Evolutionary conservation across 2,113 vertebrate genomes (phyloP).

Genomic region (Aythya baeri): DNA sequence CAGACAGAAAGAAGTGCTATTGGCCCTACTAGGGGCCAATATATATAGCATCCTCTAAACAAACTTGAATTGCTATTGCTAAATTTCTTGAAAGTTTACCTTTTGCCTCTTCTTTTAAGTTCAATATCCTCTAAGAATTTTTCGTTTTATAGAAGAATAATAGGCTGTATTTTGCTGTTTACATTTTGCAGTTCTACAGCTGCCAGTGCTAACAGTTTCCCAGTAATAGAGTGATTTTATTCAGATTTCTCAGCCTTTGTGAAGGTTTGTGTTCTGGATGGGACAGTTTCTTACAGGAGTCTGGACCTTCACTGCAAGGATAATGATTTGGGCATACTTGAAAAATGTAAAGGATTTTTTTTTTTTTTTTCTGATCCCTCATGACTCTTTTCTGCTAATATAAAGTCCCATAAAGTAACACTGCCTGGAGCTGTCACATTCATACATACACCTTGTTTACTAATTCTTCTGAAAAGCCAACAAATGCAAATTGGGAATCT

Average conservation of each 20-base stretch:
- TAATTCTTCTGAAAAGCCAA: not conserved
- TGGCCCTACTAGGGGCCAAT: not conserved
- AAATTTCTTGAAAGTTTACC: not conserved
- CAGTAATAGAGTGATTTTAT: not conserved
- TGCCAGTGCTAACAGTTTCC: not conserved
- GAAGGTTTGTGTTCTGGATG: not conserved
- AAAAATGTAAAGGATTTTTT: not conserved
- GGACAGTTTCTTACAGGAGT: not conserved
- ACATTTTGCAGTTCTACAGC: not conserved
- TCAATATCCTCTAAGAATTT: not conserved
- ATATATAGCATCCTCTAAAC: not conserved
- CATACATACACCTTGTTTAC: not conserved
- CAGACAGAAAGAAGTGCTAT: not conserved
- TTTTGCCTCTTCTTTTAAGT: not conserved
- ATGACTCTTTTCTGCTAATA: not conserved
- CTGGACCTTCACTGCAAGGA: not conserved
- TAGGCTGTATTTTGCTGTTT: not conserved
- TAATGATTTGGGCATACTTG: not conserved
- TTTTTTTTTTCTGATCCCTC: not conserved
- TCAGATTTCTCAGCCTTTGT: not conserved
- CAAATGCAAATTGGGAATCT: not conserved
- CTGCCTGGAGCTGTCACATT: not conserved
- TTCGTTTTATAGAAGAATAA: not conserved
- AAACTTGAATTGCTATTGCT: not conserved
- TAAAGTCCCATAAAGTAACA: not conserved